These are phyloP conservation scores for Vultur gryphus DNA, from an alignment of 2,797 vertebrate genomes.

Conservation along the genomic window DNA sequence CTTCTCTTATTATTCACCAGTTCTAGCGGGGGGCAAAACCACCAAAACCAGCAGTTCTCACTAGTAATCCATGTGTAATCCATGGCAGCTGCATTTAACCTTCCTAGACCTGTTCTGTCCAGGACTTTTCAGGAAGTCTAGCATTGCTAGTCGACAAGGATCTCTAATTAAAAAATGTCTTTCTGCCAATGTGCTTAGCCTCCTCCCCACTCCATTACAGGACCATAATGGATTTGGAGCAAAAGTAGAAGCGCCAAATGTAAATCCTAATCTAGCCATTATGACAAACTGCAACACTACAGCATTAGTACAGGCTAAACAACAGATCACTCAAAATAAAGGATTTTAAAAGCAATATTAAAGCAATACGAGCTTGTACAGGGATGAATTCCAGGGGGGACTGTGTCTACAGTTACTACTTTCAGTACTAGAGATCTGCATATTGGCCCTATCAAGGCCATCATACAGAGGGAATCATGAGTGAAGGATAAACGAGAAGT, in stretches of 20 bases:
- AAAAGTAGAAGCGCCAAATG: background rate
- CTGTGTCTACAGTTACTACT: background rate
- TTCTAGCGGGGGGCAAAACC: background rate
- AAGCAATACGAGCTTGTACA: background rate
- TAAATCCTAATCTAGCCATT: background rate
- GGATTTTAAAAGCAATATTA: background rate
- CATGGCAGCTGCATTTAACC: background rate
- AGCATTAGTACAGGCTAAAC: background rate
- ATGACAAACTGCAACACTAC: background rate
- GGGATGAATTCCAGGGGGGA: background rate
- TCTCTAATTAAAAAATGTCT: background rate
- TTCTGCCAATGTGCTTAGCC: background rate
- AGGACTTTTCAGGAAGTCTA: background rate
- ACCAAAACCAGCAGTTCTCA: background rate
- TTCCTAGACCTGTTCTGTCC: background rate
- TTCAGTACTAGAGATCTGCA: background rate
- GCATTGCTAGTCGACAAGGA: background rate
- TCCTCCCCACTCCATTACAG: background rate
- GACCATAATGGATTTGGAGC: background rate
- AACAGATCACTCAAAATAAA: background rate
- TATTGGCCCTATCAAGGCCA: background rate
- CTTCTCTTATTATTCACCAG: background rate
- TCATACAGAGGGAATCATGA: background rate
- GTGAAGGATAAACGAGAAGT: background rate
- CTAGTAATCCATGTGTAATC: background rate